phyloP scores from a whole-genome alignment of 1,140 invertebrate species.

The Andricus grossulariae region DNA sequence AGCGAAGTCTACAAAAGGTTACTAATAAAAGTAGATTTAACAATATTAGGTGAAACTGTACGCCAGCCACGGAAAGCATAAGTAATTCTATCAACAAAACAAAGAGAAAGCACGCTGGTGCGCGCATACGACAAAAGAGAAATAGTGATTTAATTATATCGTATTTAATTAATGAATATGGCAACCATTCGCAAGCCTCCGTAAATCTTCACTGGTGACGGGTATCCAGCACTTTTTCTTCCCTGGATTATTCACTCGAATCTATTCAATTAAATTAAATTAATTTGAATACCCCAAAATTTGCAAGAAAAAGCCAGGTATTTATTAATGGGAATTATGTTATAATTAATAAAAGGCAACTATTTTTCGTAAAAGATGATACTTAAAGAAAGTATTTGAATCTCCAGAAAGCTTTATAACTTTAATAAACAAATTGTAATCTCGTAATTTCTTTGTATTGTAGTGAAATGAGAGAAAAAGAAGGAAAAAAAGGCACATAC shows the following conservation, averaged over 20 bases:
- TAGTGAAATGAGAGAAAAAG: neutral
- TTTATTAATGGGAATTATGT: neutral
- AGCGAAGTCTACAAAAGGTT: neutral
- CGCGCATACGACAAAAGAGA: constrained; percentile 27
- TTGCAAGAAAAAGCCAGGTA: neutral
- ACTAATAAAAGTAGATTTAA: constrained; percentile 7
- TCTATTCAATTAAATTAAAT: neutral
- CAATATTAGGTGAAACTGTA: neutral
- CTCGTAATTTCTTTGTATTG: neutral
- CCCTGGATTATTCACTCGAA: neutral
- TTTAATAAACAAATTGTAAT: neutral
- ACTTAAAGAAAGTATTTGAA: neutral
- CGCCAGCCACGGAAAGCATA: neutral
- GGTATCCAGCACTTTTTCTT: neutral
- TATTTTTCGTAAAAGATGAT: neutral
- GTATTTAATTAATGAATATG: constrained; percentile 16
- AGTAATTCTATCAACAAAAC: constrained; percentile 1
- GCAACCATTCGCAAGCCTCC: neutral
- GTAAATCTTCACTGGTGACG: constrained; percentile 28
- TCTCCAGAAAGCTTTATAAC: constrained; percentile 8
- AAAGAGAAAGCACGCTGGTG: constrained; percentile 29
- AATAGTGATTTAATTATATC: constrained; percentile 22
- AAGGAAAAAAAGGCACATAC: too few species aligned
- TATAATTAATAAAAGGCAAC: neutral
- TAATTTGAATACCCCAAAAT: neutral